These are phyloP conservation scores for Pseudomyrmex cubaensis DNA, from an alignment of 1,140 invertebrate genomes.

Conservation along the genomic window DNA sequence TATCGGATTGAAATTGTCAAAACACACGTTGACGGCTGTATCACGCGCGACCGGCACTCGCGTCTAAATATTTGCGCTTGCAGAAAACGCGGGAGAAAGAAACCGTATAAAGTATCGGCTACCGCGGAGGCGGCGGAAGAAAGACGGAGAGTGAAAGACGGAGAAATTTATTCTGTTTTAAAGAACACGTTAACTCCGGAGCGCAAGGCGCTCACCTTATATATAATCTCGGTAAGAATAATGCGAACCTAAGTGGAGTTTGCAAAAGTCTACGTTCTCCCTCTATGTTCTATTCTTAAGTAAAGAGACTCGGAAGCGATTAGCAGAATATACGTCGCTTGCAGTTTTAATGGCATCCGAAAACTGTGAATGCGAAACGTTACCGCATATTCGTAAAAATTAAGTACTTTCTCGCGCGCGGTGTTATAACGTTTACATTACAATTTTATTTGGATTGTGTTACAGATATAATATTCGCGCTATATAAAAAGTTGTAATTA, in stretches of 20 bases:
- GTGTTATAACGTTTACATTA: background rate
- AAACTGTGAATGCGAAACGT: constrained; percentile 23
- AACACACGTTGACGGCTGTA: constrained; percentile 24
- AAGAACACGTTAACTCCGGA: constrained; percentile 55
- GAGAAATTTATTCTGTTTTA: constrained; percentile 62
- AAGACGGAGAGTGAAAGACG: background rate
- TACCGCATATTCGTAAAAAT: constrained; percentile 4
- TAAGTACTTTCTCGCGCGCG: background rate
- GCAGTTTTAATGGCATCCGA: constrained; percentile 29
- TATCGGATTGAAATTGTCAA: constrained; percentile 66
- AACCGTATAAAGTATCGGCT: constrained; percentile 7
- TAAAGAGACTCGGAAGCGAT: constrained; percentile 26
- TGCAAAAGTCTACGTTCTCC: constrained; percentile 6
- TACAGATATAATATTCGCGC: too few relatives aligned
- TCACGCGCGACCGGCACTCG: background rate
- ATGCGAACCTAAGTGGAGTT: constrained; percentile 42
- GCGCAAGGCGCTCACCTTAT: constrained; percentile 51
- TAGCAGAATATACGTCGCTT: constrained; percentile 35
- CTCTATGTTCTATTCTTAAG: constrained; percentile 41
- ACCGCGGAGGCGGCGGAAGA: background rate
- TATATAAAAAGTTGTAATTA: too few relatives aligned
- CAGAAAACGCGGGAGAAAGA: background rate
- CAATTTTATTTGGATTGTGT: background rate
- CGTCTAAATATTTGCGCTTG: constrained; percentile 59
- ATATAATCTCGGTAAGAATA: constrained; percentile 60